phyloP scores from a whole-genome alignment of 2,113 vertebrate genomes.

The Okapia johnstoni region DNA sequence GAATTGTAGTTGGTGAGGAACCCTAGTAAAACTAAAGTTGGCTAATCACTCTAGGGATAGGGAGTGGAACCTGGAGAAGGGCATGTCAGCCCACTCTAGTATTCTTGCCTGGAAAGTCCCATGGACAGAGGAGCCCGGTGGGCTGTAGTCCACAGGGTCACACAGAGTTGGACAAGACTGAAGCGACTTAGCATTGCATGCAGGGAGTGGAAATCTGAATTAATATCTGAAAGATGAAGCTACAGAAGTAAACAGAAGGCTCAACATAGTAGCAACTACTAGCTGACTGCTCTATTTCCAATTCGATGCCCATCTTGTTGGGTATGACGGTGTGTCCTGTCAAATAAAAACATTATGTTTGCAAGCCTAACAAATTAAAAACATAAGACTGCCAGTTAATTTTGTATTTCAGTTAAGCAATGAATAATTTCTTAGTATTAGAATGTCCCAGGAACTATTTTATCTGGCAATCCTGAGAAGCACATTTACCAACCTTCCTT shows the following conservation, averaged over 20 bases:
- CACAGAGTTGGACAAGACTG: neutral
- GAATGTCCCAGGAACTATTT: neutral
- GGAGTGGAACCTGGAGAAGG: neutral
- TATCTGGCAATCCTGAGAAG: neutral
- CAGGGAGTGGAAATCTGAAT: neutral
- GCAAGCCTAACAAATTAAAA: neutral
- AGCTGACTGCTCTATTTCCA: neutral
- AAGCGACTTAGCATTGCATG: neutral
- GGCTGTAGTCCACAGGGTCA: neutral
- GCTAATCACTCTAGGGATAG: neutral
- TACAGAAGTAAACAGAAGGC: neutral
- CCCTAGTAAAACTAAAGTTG: neutral
- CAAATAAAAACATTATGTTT: neutral
- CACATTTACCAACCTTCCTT: neutral
- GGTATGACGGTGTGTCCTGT: neutral
- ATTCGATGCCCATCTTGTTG: neutral
- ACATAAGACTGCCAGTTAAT: neutral
- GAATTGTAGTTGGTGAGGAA: neutral
- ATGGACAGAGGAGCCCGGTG: neutral
- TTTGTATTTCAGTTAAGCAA: neutral
- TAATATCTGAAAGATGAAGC: neutral
- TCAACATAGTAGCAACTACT: neutral
- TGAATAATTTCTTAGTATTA: neutral
- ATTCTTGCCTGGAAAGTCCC: neutral
- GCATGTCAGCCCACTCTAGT: neutral